Evolutionary conservation across 1,140 invertebrate species (phyloP).

Genomic region (Zaprionus vittiger): DNA sequence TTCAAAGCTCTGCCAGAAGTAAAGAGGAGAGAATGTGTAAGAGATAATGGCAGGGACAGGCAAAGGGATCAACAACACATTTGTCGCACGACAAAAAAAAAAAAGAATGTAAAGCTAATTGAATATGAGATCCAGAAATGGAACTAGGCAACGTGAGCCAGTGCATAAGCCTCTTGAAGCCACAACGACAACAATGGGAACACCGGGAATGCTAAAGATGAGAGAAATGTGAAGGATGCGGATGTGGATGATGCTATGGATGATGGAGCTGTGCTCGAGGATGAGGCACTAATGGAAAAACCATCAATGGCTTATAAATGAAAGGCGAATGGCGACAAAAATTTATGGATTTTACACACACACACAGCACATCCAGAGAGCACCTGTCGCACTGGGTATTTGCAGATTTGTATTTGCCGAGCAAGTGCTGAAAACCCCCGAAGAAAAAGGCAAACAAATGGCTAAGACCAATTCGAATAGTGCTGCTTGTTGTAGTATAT

Average conservation of each 20-base stretch:
- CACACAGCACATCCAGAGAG: conserved; percentile 4
- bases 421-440: conserved; percentile 18
- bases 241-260: conserved; percentile 34
- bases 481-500: not conserved
- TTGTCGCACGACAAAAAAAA: conserved; percentile 34
- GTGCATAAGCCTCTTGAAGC: conserved; percentile 44
- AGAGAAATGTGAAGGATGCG: conserved; percentile 2
- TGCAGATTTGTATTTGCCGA: conserved; percentile 41
- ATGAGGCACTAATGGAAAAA: conserved; percentile 76
- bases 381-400: conserved; percentile 50
- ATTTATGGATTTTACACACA: conserved; percentile 72
- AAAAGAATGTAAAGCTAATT: conserved; percentile 64
- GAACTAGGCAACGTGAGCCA: conserved; percentile 38
- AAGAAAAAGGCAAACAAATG: conserved; percentile 42
- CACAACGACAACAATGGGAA: conserved; percentile 36
- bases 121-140: conserved; percentile 57
- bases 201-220: conserved; percentile 18
- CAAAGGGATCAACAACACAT: conserved; percentile 54
- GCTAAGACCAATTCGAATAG: conserved; percentile 59
- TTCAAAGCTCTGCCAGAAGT: conserved; percentile 21
- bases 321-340: conserved; percentile 62
- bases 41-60: not conserved
- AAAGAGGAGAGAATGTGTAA: not conserved
- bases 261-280: conserved; percentile 25
- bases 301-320: conserved; percentile 80